Conservation (phyloP, 2,797 vertebrate genomes). For the Taenioides sp. region DNA sequence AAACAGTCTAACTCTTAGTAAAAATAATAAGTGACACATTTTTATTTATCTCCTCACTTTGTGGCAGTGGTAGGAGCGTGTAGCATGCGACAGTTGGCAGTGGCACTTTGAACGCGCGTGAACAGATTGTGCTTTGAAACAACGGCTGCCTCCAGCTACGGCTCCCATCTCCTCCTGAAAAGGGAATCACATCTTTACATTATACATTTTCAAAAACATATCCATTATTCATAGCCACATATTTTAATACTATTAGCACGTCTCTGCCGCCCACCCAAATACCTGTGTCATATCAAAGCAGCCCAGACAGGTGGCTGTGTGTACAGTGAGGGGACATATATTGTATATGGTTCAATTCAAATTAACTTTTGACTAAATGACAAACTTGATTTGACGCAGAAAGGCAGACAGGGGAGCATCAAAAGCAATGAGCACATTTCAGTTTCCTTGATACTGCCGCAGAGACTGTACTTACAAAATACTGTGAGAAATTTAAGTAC, state of each 20-base stretch:
- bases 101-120: constrained; percentile 64
- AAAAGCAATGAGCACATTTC: constrained; percentile 6
- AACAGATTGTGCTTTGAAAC: constrained; percentile 77
- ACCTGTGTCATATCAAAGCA: constrained; percentile 72
- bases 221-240: constrained; percentile 88
- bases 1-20: constrained; percentile 49
- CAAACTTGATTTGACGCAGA: constrained; percentile 16
- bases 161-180: constrained; percentile 79
- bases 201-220: constrained; percentile 87
- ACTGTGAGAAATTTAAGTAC: background rate
- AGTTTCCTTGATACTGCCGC: background rate
- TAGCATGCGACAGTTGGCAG: constrained; percentile 71
- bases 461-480: background rate
- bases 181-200: constrained; percentile 85
- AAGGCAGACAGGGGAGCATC: constrained; percentile 13
- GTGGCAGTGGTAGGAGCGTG: constrained; percentile 49
- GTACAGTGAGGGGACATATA: constrained; percentile 21
- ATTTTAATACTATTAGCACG: constrained; percentile 82
- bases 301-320: constrained; percentile 28
- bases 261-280: constrained; percentile 81
- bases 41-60: constrained; percentile 68
- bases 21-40: constrained; percentile 66
- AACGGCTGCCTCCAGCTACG: constrained; percentile 66
- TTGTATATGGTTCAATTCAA: constrained; percentile 13
- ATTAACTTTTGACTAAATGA: constrained; percentile 12